A percentile compares a stretch with the other conserved stretches of the same genome.
Conservation (phyloP, 2,888 invertebrate genomes). For the Endotricha flammealis region DNA sequence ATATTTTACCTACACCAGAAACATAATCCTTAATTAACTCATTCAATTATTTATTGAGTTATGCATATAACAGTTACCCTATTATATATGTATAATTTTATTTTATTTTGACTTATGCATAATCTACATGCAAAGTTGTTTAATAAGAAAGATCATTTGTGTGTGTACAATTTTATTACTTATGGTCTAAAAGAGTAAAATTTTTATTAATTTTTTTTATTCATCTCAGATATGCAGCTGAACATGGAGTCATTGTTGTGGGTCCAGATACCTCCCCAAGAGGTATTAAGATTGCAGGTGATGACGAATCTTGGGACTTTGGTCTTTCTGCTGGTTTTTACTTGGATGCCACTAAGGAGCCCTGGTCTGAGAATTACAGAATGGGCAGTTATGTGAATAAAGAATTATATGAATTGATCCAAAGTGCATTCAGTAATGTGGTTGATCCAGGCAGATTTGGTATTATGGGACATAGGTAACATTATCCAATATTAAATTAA, state of each 20-base stretch:
- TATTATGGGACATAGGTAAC: conserved; percentile 88
- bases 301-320: conserved; percentile 95
- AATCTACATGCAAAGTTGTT: too few species aligned
- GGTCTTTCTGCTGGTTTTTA: conserved; percentile 98
- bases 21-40: too few species aligned
- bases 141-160: too few species aligned
- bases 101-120: too few species aligned
- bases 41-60: too few species aligned
- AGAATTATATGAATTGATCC: conserved; percentile 87
- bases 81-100: too few species aligned
- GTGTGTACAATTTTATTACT: too few species aligned
- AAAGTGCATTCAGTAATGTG: conserved; percentile 81
- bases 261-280: conserved; percentile 98
- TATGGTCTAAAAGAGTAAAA: conserved; percentile 10
- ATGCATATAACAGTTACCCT: too few species aligned
- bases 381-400: conserved; percentile 97
- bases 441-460: conserved; percentile 80
- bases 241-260: conserved; percentile 91
- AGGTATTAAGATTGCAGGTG: conserved; percentile 91
- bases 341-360: conserved; percentile 92
- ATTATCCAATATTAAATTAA: not conserved
- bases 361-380: conserved; percentile 94
- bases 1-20: too few species aligned
- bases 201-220: conserved; percentile 15
- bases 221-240: conserved; percentile 87